A percentile compares a stretch with the other conserved stretches of the same genome.
Evolutionary conservation across 2,888 invertebrate genomes (phyloP).

Genomic region (Parnassius glacialis): DNA sequence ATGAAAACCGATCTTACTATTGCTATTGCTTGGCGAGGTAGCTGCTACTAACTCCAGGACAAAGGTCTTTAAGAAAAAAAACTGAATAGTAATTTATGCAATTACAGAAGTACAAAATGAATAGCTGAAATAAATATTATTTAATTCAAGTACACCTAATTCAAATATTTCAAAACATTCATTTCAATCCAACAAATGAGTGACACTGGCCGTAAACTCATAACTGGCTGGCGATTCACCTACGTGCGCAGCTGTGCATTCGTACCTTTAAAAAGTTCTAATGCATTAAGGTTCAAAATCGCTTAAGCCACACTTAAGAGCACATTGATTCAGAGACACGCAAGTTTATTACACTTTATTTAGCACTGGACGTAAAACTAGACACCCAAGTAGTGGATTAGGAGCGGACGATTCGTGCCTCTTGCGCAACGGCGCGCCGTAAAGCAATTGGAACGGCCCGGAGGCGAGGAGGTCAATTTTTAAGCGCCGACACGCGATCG

Average conservation of each 20-base stretch:
- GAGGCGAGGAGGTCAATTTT: slow-evolving; percentile 61
- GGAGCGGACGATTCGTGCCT: slow-evolving; percentile 49
- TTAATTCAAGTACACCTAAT: slow-evolving; percentile 29
- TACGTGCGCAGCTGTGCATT: slow-evolving; percentile 52
- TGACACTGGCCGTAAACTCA: slow-evolving; percentile 65
- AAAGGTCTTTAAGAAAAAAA: no score
- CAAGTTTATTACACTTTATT: slow-evolving; percentile 67
- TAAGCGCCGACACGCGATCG: slow-evolving; percentile 48
- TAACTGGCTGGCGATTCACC: slow-evolving; percentile 63
- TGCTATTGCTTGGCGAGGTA: no score
- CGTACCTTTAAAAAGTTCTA: slow-evolving; percentile 20
- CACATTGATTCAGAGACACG: slow-evolving; percentile 42
- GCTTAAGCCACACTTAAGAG: slow-evolving; percentile 17
- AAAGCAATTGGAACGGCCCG: slow-evolving; percentile 43
- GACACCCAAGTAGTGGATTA: slow-evolving; percentile 78
- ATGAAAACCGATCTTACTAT: no score
- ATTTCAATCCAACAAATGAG: slow-evolving; percentile 71
- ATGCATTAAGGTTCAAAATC: slow-evolving; percentile 42
- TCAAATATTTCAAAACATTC: slow-evolving; percentile 47
- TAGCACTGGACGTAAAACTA: slow-evolving; percentile 64
- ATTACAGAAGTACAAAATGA: no score
- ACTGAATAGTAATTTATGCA: no score
- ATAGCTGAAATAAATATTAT: not conserved
- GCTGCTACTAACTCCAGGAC: no score
- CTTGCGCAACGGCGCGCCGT: slow-evolving; percentile 60